A percentile compares a stretch with the other conserved stretches of the same genome.
phyloP scores from a whole-genome alignment of 2,797 vertebrate species.

The Diplodus puntazzo region DNA sequence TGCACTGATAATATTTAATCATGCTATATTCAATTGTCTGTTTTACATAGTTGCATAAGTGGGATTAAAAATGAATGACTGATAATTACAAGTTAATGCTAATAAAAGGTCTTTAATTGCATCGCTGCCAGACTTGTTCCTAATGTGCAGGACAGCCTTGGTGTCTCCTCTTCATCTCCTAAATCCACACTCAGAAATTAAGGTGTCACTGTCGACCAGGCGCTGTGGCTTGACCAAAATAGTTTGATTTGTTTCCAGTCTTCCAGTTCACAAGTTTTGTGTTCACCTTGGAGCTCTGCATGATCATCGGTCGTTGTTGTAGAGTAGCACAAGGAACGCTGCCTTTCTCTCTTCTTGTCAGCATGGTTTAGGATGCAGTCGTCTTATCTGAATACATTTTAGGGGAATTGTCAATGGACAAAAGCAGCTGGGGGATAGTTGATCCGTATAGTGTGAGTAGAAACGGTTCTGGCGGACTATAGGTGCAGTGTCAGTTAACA shows the following conservation, averaged over 20 bases:
- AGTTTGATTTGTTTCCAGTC: not conserved
- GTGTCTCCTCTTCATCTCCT: not conserved
- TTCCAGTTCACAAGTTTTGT: not conserved
- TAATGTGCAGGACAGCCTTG: not conserved
- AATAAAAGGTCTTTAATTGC: not conserved
- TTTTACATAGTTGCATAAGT: not conserved
- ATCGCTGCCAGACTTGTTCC: not conserved
- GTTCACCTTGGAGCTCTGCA: not conserved
- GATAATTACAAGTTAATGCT: not conserved
- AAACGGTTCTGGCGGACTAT: too few species aligned
- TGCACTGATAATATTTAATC: not conserved
- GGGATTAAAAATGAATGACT: not conserved
- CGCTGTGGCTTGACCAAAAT: not conserved
- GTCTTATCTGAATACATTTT: too few species aligned
- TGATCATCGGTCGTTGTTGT: not conserved
- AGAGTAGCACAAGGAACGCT: not conserved
- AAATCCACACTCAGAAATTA: not conserved
- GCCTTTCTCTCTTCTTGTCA: not conserved
- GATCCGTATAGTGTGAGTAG: not conserved
- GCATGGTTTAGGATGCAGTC: too few species aligned
- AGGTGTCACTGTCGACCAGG: not conserved
- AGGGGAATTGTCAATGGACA: not conserved
- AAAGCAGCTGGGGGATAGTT: not conserved
- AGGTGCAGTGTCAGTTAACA: not conserved
- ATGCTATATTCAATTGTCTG: not conserved